Conservation (phyloP, 2,888 invertebrate species). For the Litoditis marina region DNA sequence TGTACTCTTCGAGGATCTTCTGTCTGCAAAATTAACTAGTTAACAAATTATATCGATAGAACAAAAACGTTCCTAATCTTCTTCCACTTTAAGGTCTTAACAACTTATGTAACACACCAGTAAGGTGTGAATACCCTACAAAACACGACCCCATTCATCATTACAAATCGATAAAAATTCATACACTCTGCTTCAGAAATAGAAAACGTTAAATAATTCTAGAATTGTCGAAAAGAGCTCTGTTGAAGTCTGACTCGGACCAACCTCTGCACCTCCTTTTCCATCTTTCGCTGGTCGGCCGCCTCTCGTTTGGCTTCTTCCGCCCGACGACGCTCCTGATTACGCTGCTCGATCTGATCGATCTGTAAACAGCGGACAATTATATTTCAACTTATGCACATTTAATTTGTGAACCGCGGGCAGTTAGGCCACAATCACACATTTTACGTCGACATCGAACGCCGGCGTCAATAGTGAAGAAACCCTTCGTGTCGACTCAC, state of each 20-base stretch:
- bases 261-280: conserved; percentile 54
- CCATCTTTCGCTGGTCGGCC: conserved; percentile 55
- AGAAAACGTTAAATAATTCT: no score
- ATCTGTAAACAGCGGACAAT: conserved; percentile 6
- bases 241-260: not conserved
- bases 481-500: no score
- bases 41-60: not conserved
- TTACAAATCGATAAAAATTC: no score
- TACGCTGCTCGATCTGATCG: conserved; percentile 40
- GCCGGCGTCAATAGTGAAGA: no score
- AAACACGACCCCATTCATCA: no score
- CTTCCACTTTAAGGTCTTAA: no score
- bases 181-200: no score
- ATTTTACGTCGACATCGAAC: no score
- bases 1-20: conserved; percentile 59
- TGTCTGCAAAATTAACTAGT: conserved; percentile 32
- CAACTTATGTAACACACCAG: no score
- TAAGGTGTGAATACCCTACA: no score
- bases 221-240: not conserved
- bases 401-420: no score
- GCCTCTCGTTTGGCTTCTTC: conserved; percentile 53
- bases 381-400: not conserved
- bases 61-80: not conserved
- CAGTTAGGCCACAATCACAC: no score
- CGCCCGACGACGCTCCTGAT: conserved; percentile 43